phyloP scores from a whole-genome alignment of 2,113 vertebrate species.

The Urocolius indicus region DNA sequence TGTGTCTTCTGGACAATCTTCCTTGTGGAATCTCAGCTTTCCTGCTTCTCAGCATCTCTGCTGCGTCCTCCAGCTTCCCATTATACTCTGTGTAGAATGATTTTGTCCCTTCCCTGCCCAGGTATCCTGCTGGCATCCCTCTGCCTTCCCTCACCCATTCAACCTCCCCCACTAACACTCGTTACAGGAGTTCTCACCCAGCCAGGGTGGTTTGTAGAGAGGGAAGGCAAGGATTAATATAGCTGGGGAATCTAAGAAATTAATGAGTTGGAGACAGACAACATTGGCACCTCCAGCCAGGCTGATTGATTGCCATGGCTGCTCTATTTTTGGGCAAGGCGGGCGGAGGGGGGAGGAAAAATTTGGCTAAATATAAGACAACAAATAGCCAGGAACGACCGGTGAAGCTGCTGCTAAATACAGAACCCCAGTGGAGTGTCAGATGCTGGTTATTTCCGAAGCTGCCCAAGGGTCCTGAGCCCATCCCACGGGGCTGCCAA shows the following conservation, averaged over 20 bases:
- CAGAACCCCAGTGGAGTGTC: neutral
- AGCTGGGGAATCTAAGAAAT: slow-evolving; percentile 14
- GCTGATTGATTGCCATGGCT: slow-evolving; percentile 38
- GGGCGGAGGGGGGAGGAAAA: too few species aligned
- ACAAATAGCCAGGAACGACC: neutral
- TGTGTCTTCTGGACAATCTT: neutral
- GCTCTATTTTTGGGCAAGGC: slow-evolving; percentile 42
- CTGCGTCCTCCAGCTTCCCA: rapidly evolving
- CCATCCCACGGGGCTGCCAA: rapidly evolving
- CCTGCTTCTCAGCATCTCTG: neutral
- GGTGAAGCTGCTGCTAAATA: neutral
- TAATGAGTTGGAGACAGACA: slow-evolving; percentile 51
- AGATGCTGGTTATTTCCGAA: neutral
- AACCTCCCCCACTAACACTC: neutral
- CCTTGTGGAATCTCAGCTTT: neutral
- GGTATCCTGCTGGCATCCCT: neutral
- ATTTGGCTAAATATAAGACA: slow-evolving; percentile 34
- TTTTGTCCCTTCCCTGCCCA: neutral
- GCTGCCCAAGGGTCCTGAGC: neutral
- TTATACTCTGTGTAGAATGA: rapidly evolving
- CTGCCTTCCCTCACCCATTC: neutral
- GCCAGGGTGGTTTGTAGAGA: neutral
- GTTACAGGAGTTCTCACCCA: neutral
- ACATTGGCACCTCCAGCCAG: slow-evolving; percentile 44
- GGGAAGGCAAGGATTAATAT: neutral